These are phyloP conservation scores for Emmelina monodactyla DNA, from an alignment of 2,888 invertebrate species.

Conservation along the genomic window DNA sequence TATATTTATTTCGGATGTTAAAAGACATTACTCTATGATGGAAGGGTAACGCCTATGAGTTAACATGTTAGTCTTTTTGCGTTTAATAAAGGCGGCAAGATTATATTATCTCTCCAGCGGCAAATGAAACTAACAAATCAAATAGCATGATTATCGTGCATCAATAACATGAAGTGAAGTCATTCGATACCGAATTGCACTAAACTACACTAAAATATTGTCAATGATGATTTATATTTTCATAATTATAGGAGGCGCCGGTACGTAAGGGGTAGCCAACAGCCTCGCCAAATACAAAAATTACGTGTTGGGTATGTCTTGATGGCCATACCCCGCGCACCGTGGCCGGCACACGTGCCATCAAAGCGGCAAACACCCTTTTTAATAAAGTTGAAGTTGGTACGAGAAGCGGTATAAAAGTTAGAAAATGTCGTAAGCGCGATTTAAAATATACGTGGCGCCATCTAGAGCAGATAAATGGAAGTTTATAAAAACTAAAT, in stretches of 20 bases:
- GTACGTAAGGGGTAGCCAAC: slow-evolving; percentile 74
- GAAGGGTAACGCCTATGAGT: too few species aligned
- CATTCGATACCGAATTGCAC: too few species aligned
- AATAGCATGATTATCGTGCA: too few species aligned
- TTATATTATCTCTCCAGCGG: too few species aligned
- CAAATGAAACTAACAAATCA: too few species aligned
- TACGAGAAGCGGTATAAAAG: not conserved
- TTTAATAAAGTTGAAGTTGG: slow-evolving; percentile 25
- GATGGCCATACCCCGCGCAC: slow-evolving; percentile 81
- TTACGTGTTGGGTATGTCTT: slow-evolving; percentile 86
- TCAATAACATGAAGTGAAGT: too few species aligned
- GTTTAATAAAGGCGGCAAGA: too few species aligned
- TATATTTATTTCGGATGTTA: too few species aligned
- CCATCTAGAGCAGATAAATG: slow-evolving; percentile 22
- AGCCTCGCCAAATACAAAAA: slow-evolving; percentile 75
- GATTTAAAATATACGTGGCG: slow-evolving; percentile 20
- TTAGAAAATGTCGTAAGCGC: slow-evolving; percentile 18
- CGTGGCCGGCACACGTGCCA: slow-evolving; percentile 66
- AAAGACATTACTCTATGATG: too few species aligned
- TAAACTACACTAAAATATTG: not conserved
- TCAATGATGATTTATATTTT: not conserved
- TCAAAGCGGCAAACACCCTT: slow-evolving; percentile 78
- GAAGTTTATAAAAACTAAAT: slow-evolving; percentile 4
- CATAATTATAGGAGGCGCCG: slow-evolving; percentile 59
- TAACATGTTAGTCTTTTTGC: too few species aligned